A percentile compares a stretch with the other conserved stretches of the same genome.
Conservation (phyloP, 2,797 vertebrate species). For the Pantherophis alleghaniensis region DNA sequence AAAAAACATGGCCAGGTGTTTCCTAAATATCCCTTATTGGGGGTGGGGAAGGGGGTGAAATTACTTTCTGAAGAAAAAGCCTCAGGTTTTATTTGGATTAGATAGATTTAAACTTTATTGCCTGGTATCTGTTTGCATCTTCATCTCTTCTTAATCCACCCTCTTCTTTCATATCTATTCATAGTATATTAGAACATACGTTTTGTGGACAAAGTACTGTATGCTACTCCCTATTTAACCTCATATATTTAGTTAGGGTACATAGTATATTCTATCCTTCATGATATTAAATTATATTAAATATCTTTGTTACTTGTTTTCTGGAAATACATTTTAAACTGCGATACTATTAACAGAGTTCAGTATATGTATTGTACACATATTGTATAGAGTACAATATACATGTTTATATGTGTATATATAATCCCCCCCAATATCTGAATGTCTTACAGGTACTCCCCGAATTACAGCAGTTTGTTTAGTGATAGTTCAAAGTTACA, state of each 20-base stretch:
- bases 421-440: neutral
- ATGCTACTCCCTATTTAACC: neutral
- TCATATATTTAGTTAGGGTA: neutral
- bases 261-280: neutral
- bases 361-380: neutral
- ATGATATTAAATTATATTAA: neutral
- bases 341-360: neutral
- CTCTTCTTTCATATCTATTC: neutral
- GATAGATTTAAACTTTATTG: neutral
- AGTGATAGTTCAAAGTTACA: no score
- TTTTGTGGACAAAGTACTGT: neutral
- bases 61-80: constrained; percentile 13
- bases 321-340: neutral
- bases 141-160: neutral
- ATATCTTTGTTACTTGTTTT: neutral
- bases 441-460: neutral
- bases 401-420: neutral
- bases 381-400: neutral
- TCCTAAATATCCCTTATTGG: neutral
- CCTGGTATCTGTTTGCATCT: neutral
- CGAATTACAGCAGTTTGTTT: no score
- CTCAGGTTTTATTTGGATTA: constrained; percentile 8
- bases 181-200: neutral
- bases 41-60: neutral
- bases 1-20: neutral